phyloP scores from a whole-genome alignment of 2,113 vertebrate species.

The Rhabdornis inornatus region DNA sequence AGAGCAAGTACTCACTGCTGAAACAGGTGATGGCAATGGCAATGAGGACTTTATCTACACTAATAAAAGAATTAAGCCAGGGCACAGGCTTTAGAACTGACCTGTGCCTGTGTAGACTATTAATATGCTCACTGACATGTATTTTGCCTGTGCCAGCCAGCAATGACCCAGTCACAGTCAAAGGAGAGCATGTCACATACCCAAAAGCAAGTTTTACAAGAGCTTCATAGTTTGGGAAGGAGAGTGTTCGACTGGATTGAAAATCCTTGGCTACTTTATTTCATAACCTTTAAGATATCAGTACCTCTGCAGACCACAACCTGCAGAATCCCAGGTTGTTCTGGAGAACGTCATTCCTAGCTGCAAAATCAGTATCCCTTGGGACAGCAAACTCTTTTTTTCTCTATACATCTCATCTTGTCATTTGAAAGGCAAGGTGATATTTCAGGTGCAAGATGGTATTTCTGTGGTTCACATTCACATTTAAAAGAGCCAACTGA shows the following conservation, averaged over 20 bases:
- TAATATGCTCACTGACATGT: background rate
- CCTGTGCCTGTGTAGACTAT: background rate
- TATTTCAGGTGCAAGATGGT: background rate
- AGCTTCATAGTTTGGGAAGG: background rate
- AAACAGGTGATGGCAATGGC: background rate
- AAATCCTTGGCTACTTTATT: background rate
- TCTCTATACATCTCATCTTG: background rate
- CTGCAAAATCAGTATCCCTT: background rate
- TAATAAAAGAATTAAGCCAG: background rate
- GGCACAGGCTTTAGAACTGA: background rate
- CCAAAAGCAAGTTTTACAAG: background rate
- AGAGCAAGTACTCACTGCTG: background rate
- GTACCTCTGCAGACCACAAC: background rate
- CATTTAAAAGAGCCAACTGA: constrained; percentile 50
- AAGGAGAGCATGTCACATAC: background rate
- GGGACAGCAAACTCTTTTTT: background rate
- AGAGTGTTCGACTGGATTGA: accelerated
- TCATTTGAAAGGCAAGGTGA: background rate
- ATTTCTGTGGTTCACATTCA: background rate
- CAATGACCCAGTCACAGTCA: background rate
- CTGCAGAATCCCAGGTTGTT: background rate
- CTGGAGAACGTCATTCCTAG: background rate
- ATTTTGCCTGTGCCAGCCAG: background rate
- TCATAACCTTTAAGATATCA: background rate
- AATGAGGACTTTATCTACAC: accelerated